phyloP scores from a whole-genome alignment of 1,140 invertebrate species.

The Sitobion miscanthi region DNA sequence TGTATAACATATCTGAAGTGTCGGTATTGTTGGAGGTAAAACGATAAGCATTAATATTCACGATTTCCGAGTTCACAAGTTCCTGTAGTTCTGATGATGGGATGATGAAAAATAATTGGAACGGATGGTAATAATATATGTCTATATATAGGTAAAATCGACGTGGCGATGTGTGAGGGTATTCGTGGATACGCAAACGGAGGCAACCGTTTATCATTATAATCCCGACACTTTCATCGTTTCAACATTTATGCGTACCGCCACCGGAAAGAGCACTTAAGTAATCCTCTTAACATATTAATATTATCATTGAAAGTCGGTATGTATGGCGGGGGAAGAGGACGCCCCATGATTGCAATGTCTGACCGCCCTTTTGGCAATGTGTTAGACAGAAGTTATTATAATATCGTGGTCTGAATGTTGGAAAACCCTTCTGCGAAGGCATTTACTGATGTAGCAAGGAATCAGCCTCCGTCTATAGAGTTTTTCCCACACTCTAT shows the following conservation, averaged over 20 bases:
- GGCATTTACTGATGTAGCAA: too few relatives aligned
- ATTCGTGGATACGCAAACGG: not conserved
- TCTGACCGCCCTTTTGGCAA: not conserved
- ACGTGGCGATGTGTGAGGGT: not conserved
- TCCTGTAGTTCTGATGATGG: not conserved
- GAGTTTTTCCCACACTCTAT: too few relatives aligned
- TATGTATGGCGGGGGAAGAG: not conserved
- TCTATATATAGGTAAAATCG: not conserved
- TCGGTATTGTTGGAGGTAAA: not conserved
- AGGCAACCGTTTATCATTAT: constrained; percentile 35
- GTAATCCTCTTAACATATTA: constrained; percentile 38
- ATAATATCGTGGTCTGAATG: not conserved
- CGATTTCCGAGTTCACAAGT: not conserved
- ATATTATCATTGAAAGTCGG: constrained; percentile 22
- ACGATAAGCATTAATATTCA: not conserved
- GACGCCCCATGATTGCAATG: not conserved
- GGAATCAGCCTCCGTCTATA: too few relatives aligned
- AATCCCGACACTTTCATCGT: constrained; percentile 19
- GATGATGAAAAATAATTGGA: not conserved
- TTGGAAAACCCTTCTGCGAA: too few relatives aligned
- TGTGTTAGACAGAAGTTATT: not conserved
- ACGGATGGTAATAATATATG: not conserved
- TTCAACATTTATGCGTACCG: not conserved
- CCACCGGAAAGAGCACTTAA: not conserved
- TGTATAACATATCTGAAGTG: not conserved